Base-by-base conservation (phyloP, 2,113 vertebrate species). In the Condylura cristata region DNA sequence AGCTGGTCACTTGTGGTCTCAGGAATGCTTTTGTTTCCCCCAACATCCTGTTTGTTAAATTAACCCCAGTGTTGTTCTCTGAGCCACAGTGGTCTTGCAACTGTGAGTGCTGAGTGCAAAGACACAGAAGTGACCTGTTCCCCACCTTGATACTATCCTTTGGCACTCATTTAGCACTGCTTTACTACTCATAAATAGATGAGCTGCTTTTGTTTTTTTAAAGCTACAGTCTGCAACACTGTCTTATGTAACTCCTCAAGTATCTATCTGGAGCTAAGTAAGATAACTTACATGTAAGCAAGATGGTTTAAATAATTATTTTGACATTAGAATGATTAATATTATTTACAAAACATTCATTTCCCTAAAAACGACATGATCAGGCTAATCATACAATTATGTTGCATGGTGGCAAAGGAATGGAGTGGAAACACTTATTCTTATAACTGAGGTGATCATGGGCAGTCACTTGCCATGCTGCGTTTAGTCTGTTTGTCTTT, bases 221-320 rank as follows among this genome's bases (percentile, higher is more conserved):
- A 66, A 86, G 2, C 18, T 88, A 66, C 18, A 61, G 72, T 75
- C 14, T 92, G 34, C 37, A 81, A 70, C 48, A 39, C 60, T 65
- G 14, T 41, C 20, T 82, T 89, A 26, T 48, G 53, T 3, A 76
- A 39, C 14, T 63, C 34, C 79, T 85, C 26, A 41, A 58, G 61
- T 66, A 80, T 3, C 10, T 74, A 41, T 16, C 39, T 70, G 48
- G 66, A 86, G 72, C 28, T 82, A 70, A 80, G 53, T 72, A 72
- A 81, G 13, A 11, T 75, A 86, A 86, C 28, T 58, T 96, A 93
- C 51, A 63, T 32, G 9, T 83, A 86, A 87, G n/a, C 58, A 86
- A 74, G 11, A 46, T 79, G n/a, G 53, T 60, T 81, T 81, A 78
- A 91, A 61, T 8, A 39, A 46, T 72, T 95, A 51, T 68, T 82